phyloP scores from a whole-genome alignment of 2,888 invertebrate species.

The Scaptomyza caliginosa region DNA sequence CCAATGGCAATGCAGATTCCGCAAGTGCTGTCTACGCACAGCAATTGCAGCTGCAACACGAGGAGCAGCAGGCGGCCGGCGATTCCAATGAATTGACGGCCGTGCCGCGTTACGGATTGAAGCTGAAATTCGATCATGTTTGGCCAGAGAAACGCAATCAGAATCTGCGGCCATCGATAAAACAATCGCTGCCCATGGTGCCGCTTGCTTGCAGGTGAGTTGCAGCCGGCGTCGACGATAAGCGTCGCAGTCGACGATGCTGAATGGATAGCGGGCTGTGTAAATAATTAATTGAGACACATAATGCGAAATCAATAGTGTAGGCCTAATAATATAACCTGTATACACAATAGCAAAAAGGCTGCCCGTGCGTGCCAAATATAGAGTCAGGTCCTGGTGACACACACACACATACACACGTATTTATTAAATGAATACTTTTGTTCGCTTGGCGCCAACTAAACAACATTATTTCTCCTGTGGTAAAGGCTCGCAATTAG shows the following conservation, averaged over 20 bases:
- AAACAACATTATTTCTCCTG: constrained; percentile 51
- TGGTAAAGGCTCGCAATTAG: constrained; percentile 12
- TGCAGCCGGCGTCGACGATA: constrained; percentile 2
- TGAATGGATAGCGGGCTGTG: constrained; percentile 25
- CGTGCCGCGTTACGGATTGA: constrained; percentile 88
- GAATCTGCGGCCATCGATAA: constrained; percentile 87
- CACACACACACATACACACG: constrained; percentile 14
- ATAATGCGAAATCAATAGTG: constrained; percentile 75
- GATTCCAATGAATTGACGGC: constrained; percentile 78
- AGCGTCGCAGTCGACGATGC: constrained; percentile 20
- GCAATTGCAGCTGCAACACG: constrained; percentile 40
- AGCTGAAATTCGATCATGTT: constrained; percentile 89
- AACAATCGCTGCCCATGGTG: constrained; percentile 89
- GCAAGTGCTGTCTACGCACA: constrained; percentile 81
- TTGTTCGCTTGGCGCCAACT: constrained; percentile 52
- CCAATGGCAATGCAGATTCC: constrained; percentile 70
- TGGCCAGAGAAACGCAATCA: constrained; percentile 91
- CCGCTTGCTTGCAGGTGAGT: constrained; percentile 89
- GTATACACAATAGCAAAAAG: constrained; percentile 13
- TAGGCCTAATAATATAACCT: constrained; percentile 53
- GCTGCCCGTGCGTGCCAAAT: constrained; percentile 61
- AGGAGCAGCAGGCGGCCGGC: constrained; percentile 25
- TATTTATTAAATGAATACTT: constrained; percentile 54
- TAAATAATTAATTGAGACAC: constrained; percentile 64
- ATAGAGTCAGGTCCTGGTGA: constrained; percentile 63